Base-by-base conservation (phyloP, 2,113 vertebrate species). In the Naja naja region DNA sequence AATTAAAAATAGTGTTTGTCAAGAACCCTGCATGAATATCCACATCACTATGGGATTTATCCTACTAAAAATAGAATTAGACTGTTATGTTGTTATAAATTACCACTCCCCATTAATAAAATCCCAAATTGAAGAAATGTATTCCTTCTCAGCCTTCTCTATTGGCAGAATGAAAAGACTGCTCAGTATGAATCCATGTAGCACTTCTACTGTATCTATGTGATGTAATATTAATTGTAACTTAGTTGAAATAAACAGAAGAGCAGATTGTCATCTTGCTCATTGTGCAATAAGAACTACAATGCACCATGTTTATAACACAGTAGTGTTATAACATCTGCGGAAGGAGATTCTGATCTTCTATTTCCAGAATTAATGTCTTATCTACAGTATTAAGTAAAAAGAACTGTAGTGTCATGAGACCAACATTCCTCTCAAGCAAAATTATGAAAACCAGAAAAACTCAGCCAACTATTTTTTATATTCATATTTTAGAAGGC, bases 281-380 rank as follows among this genome's bases (percentile, higher is more conserved):
- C 43, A 88, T 89, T 1, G 20, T 49, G 74, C 25, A 88, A 4
- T 14, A 20, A 34, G 89, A 49, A 27, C 55, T 30, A 1, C 60
- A 27, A 0, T 0, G 2, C 45, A 7, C 56, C 94, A 94, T 93
- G 25, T 95, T 95, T 96, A 93, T 94, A 95, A 85, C 22, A 91
- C 34, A n/a, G n/a, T n/a, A n/a, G n/a, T 8, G 16, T 3, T 10
- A 89, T 74, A 39, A 88, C 90, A 94, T 95, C 4, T 90, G 4
- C 87, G 9, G 9, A 87, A 52, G n/a, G 34, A 91, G 87, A 52
- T 56, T 18, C 45, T 93, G 87, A 89, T 93, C 74, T 96, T 55
- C 85, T 30, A 89, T 47, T 85, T 47, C 43, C 39, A 92, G 39
- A 92, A 52, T 34, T 49, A 85, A 86, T 93, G 92, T 90, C 53